Evolutionary conservation across 2,888 invertebrate genomes (phyloP), one percentile per base, ranked within the genome.

Genomic region (Ischnura elegans): DNA sequence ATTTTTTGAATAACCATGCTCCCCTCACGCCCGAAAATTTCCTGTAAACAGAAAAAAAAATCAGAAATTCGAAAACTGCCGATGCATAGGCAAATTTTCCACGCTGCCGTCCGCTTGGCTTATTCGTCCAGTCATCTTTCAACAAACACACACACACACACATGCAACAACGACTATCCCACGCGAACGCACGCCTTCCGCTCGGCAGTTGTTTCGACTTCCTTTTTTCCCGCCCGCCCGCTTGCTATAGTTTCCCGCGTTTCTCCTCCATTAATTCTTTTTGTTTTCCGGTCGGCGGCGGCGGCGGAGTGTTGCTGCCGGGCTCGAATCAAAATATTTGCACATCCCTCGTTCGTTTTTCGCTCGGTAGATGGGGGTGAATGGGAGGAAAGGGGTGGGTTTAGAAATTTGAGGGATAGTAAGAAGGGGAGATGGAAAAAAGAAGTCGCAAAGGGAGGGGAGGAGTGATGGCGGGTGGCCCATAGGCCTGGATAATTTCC

Each of bases 291-390:
- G 76, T 76, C 76, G 76, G 76, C 25, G 36, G 76, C 29, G 76
- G 29, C 76, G 76, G 76, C 25, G 36, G 76, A 36, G 76, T 36
- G 76, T 76, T 76, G 76, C 36, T 76, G 76, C 76, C 16, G 76
- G 61, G 76, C 76, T 76, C 76, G 76, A 76, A 76, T 76, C 76
- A 76, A 76, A 76, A 76, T 76, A 76, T 76, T 76, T 76, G 76
- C 76, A 5, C 76, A n/a, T 10, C 76, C 76, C 10, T 36, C 36
- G 76, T 76, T 36, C 76, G 76, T 76, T 76, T 51, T 76, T 36
- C 76, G 76, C 76, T 29, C 29, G 76, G 36, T 25, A 8, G n/a
- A 36, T 16, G 76, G 6, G 76, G 76, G 25, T 36, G 36, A 16
- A 19, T 13, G 55, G 16, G 55, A 19, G 55, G 55, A 21, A 21